A percentile compares a stretch with the other conserved stretches of the same genome.
Conservation (phyloP, 2,888 invertebrate genomes). For the Dascillus cervinus region DNA sequence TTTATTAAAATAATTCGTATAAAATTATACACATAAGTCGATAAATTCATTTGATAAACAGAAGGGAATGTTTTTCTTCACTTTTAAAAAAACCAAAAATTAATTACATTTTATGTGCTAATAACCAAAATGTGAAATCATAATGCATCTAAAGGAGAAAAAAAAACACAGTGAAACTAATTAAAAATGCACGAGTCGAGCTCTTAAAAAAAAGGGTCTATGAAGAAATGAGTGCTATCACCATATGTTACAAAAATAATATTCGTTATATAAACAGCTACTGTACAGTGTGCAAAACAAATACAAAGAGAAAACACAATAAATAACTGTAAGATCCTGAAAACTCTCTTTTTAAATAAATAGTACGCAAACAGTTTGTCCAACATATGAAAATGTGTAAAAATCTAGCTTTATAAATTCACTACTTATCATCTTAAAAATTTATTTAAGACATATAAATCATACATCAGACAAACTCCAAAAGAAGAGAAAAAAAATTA, state of each 20-base stretch:
- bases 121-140: too few species aligned
- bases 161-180: constrained; percentile 21
- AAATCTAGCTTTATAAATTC: not conserved
- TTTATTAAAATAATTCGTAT: constrained; percentile 14
- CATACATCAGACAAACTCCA: constrained; percentile 23
- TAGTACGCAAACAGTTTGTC: constrained; percentile 18
- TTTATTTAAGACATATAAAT: constrained; percentile 6
- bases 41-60: constrained; percentile 41
- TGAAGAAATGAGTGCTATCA: constrained; percentile 33
- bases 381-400: constrained; percentile 17
- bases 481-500: constrained; percentile 20
- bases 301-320: not conserved
- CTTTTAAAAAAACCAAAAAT: constrained; percentile 6
- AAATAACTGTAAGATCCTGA: not conserved
- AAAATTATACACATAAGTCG: constrained; percentile 32
- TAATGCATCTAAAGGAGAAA: too few species aligned
- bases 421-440: not conserved
- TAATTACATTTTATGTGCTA: constrained; percentile 17
- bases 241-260: constrained; percentile 41
- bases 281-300: not conserved
- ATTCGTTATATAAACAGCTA: constrained; percentile 7
- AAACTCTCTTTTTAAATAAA: not conserved
- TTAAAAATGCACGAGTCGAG: constrained; percentile 28
- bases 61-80: constrained; percentile 39
- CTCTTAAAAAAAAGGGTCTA: constrained; percentile 31